Evolutionary conservation across 1,140 invertebrate species (phyloP), one percentile per base, ranked within the genome.

Genomic region (Philotrypesis tridentata): DNA sequence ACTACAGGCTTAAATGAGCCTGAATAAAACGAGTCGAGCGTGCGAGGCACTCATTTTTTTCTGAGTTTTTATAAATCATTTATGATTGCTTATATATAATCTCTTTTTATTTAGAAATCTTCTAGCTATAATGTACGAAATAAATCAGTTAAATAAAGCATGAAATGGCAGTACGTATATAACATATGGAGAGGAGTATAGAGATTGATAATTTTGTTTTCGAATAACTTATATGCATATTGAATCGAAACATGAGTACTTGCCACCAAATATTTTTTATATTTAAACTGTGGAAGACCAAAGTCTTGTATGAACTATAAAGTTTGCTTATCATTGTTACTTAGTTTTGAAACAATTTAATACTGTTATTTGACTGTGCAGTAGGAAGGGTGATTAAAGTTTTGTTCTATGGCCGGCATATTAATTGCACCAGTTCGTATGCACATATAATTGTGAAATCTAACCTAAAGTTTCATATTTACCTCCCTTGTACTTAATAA

Each of bases 21-120:
- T 9, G 43, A 72, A 72, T 72, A 72, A 72, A 72, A 27, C 23
- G 9, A 43, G 70, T 40, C 33, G 33, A 43, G 23, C 37, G 70
- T 1, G n/a, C 25, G 33, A 68, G 25, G 17, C 65, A n/a, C 23
- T 31, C 68, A 27, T 25, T 37, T 37, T 70, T 70, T 70, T 21
- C 6, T 70, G 31, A 37, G 31, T 70, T 70, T 37, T 70, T 31
- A 70, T n/a, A 21, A 70, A 70, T 17, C 31, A 21, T 6, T 33
- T 21, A 31, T n/a, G 31, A 70, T 37, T 37, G 25, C 23, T 14
- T 17, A 43, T 43, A 11, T 43, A 14, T 14, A 14, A 43, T 4
- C 17, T 43, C 2, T 11, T 14, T 43, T 43, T 11, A 1, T 40
- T 40, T 12, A 40, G 12, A 40, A 40, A 40, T n/a, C n/a, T n/a